These are phyloP conservation scores for Pristionchus pacificus DNA, from an alignment of 1,140 invertebrate genomes.

Conservation along the genomic window DNA sequence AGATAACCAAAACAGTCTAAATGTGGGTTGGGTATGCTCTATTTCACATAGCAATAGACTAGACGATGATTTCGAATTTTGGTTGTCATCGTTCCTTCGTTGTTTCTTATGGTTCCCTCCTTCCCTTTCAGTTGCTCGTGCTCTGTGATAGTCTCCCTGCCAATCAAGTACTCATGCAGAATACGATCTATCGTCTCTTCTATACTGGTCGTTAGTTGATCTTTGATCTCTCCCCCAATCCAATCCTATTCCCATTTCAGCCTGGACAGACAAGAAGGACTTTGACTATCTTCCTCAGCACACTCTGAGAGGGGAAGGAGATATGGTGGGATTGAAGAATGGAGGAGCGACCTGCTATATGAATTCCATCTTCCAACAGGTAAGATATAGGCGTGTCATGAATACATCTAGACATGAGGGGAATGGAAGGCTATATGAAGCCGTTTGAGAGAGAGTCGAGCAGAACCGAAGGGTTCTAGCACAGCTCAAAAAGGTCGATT, in stretches of 20 bases:
- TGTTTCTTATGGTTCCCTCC: background rate
- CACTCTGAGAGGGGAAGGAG: constrained; percentile 77
- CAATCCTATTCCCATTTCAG: constrained; percentile 11
- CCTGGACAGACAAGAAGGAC: constrained; percentile 64
- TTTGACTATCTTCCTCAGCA: constrained; percentile 97
- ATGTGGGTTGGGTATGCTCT: background rate
- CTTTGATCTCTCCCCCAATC: background rate
- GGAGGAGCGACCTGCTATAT: constrained; percentile 98
- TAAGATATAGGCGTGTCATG: constrained; percentile 34
- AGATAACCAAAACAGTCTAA: background rate
- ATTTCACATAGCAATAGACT: background rate
- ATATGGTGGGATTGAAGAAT: constrained; percentile 95
- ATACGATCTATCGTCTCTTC: constrained; percentile 4
- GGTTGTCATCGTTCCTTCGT: too few relatives aligned
- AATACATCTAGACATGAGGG: too few relatives aligned
- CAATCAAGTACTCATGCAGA: background rate
- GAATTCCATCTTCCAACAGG: constrained; percentile 94
- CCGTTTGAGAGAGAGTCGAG: too few relatives aligned
- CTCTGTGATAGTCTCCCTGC: background rate
- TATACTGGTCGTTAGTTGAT: background rate
- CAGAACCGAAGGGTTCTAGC: too few relatives aligned
- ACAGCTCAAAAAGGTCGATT: too few relatives aligned
- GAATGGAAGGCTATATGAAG: too few relatives aligned
- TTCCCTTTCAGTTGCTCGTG: background rate
- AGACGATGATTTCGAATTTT: too few relatives aligned